A percentile compares a stretch with the other conserved stretches of the same genome.
Evolutionary conservation across 1,140 invertebrate genomes (phyloP).

Genomic region (Drosophila nannoptera): DNA sequence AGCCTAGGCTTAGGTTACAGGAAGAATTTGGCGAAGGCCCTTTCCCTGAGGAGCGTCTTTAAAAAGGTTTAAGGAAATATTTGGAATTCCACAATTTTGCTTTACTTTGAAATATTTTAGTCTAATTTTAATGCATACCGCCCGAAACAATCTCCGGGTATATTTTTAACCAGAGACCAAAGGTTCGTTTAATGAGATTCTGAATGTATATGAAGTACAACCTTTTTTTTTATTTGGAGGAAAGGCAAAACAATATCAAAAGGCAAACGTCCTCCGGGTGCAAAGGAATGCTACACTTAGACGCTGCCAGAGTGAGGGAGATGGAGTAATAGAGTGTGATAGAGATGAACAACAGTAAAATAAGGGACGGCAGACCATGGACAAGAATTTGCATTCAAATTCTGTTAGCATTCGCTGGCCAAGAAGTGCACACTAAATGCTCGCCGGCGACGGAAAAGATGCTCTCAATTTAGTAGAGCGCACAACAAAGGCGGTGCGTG

Average conservation of each 20-base stretch:
- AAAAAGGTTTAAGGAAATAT: too few relatives aligned
- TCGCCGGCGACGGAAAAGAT: slow-evolving; percentile 60
- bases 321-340: slow-evolving; percentile 43
- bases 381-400: slow-evolving; percentile 32
- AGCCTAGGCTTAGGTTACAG: too few relatives aligned
- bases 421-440: slow-evolving; percentile 57
- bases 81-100: too few relatives aligned
- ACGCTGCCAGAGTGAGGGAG: slow-evolving; percentile 26
- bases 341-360: slow-evolving; percentile 38
- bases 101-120: neutral
- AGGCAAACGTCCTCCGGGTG: slow-evolving; percentile 40
- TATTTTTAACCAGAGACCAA: slow-evolving; percentile 3
- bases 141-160: slow-evolving; percentile 3
- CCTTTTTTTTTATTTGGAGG: slow-evolving; percentile 44
- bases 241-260: slow-evolving; percentile 36
- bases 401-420: slow-evolving; percentile 29
- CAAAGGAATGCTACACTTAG: slow-evolving; percentile 40
- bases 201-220: slow-evolving; percentile 24
- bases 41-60: too few relatives aligned
- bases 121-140: neutral
- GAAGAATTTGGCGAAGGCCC: too few relatives aligned
- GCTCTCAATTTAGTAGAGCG: slow-evolving; percentile 72
- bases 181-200: slow-evolving; percentile 4
- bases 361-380: neutral
- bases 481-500: slow-evolving; percentile 54